phyloP scores from a whole-genome alignment of 1,140 invertebrate genomes.

The Agraylea sexmaculata region DNA sequence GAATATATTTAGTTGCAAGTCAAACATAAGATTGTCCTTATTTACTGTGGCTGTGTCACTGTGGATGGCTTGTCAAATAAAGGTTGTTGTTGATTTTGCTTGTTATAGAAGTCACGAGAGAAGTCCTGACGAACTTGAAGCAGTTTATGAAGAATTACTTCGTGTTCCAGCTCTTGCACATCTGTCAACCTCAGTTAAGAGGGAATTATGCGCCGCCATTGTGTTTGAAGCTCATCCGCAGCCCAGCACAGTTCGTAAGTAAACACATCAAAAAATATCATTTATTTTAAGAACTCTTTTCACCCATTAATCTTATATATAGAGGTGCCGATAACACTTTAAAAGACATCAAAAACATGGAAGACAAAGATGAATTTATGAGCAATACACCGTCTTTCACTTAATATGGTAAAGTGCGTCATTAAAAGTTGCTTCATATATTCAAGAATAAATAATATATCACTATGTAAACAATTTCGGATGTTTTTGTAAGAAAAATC shows the following conservation, averaged over 20 bases:
- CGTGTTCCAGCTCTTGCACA: constrained; percentile 75
- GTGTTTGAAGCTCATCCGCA: constrained; percentile 74
- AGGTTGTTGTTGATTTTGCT: constrained; percentile 10
- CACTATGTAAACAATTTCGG: no score
- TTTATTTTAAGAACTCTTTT: constrained; percentile 1
- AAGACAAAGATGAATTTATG: no score
- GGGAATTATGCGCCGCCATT: constrained; percentile 68
- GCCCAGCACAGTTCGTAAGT: constrained; percentile 67
- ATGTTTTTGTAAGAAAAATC: no score
- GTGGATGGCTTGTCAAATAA: no score
- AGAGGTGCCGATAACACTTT: no score
- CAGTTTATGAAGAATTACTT: constrained; percentile 75
- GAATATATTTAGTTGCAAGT: neutral
- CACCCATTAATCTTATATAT: neutral
- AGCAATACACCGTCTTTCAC: no score
- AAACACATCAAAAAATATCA: constrained; percentile 6
- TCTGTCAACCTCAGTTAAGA: constrained; percentile 71
- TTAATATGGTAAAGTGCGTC: no score
- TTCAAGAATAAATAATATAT: no score
- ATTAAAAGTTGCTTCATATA: no score
- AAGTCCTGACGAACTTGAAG: constrained; percentile 67
- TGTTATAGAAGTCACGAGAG: constrained; percentile 55
- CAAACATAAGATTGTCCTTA: constrained; percentile 1
- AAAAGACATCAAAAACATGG: no score
- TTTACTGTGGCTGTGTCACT: no score